These are phyloP conservation scores for Magallana angulata DNA, from an alignment of 1,140 invertebrate genomes.

Conservation along the genomic window DNA sequence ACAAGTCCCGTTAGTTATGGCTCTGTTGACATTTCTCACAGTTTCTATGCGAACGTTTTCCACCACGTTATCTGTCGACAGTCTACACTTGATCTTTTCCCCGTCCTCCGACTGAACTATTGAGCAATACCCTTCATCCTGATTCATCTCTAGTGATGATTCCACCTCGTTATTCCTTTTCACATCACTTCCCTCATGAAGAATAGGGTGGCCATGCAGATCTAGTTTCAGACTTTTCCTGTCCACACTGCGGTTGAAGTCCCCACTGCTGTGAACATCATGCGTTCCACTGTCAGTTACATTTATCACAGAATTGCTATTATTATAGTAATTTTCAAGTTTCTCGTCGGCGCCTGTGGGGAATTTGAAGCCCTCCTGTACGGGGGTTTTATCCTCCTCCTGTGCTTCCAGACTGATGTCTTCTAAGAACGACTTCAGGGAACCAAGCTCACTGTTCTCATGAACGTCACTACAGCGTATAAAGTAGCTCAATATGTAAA, in stretches of 20 bases:
- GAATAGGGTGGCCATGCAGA: not conserved
- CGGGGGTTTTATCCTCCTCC: constrained; percentile 59
- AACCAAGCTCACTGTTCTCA: constrained; percentile 72
- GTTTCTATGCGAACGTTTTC: constrained; percentile 64
- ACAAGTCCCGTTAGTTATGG: not conserved
- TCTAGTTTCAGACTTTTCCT: constrained; percentile 21
- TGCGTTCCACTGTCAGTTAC: not conserved
- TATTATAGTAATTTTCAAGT: not conserved
- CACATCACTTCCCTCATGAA: constrained; percentile 42
- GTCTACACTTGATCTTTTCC: constrained; percentile 51
- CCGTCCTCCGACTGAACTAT: constrained; percentile 40
- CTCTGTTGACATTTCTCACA: constrained; percentile 56
- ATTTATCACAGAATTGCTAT: constrained; percentile 17
- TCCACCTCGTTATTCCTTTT: constrained; percentile 26
- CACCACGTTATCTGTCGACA: constrained; percentile 59
- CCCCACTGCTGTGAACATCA: not conserved
- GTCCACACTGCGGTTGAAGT: not conserved
- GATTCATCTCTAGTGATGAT: constrained; percentile 2
- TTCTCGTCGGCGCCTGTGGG: not conserved
- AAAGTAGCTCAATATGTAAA: constrained; percentile 88
- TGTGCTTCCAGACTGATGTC: constrained; percentile 65
- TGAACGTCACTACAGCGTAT: constrained; percentile 87
- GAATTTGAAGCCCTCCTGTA: constrained; percentile 8
- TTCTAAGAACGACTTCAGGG: constrained; percentile 64
- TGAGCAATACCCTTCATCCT: constrained; percentile 52